phyloP scores from a whole-genome alignment of 1,140 invertebrate genomes.

The Trichogramma pretiosum region DNA sequence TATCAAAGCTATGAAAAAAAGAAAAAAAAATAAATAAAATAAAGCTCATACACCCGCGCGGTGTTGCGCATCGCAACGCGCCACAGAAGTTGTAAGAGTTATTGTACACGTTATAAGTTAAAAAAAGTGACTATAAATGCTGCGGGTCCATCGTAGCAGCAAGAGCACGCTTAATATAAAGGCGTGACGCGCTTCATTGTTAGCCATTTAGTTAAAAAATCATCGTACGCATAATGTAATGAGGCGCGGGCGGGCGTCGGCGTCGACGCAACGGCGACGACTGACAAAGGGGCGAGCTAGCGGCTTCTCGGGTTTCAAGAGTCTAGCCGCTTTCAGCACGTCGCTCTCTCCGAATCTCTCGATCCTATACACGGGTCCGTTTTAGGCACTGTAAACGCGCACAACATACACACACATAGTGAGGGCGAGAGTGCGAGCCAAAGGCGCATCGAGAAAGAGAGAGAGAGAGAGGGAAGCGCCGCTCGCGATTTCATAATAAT shows the following conservation, averaged over 20 bases:
- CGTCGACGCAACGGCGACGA: conserved; percentile 30
- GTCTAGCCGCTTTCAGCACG: conserved; percentile 42
- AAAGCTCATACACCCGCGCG: too few species aligned
- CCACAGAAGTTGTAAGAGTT: too few species aligned
- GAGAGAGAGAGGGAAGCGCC: not conserved
- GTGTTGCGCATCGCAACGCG: too few species aligned
- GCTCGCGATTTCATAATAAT: too few species aligned
- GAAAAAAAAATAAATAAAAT: too few species aligned
- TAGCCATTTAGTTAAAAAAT: conserved; percentile 40
- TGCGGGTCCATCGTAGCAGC: not conserved
- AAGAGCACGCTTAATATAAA: not conserved
- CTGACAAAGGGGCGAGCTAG: conserved; percentile 32
- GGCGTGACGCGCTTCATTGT: conserved; percentile 12
- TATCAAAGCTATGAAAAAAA: too few species aligned
- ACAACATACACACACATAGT: not conserved
- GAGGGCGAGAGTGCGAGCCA: not conserved
- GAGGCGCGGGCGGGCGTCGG: not conserved
- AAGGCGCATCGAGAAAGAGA: not conserved
- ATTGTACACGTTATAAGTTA: not conserved
- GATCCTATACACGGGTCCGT: too few species aligned
- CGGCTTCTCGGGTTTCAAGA: conserved; percentile 43
- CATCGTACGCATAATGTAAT: conserved; percentile 22
- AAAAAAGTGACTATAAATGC: not conserved
- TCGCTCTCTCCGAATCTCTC: not conserved
- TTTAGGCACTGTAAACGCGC: not conserved